phyloP scores from a whole-genome alignment of 2,888 invertebrate species.

The Antheraea assamensis region DNA sequence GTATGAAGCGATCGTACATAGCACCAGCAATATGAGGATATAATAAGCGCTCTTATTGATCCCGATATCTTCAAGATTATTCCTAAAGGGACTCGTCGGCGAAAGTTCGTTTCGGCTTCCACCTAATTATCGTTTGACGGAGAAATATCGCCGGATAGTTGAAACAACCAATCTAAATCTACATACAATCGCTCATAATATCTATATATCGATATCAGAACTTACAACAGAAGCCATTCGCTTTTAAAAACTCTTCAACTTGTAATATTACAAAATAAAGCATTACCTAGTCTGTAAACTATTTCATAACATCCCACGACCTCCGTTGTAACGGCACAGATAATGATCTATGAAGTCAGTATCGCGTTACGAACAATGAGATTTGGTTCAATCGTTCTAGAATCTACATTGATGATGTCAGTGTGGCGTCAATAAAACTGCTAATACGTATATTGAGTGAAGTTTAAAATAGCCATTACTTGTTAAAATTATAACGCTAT shows the following conservation, averaged over 20 bases:
- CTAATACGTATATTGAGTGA: neutral
- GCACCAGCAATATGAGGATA: too few species aligned
- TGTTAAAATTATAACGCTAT: neutral
- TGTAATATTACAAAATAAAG: neutral
- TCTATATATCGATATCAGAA: neutral
- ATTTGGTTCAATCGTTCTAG: constrained; percentile 2
- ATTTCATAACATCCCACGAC: constrained; percentile 1
- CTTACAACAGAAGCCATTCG: neutral
- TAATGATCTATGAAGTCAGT: constrained; percentile 8
- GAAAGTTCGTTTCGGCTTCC: neutral
- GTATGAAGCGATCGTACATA: too few species aligned
- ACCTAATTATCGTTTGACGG: neutral
- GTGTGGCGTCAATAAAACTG: neutral
- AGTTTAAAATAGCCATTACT: neutral
- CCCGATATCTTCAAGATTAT: too few species aligned
- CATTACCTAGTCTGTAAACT: neutral
- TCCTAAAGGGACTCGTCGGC: too few species aligned
- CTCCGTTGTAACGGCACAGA: neutral
- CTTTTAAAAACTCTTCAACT: neutral
- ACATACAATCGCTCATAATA: neutral
- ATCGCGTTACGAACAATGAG: constrained; percentile 11
- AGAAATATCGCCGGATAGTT: neutral
- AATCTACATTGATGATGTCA: constrained; percentile 8
- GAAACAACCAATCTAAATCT: neutral
- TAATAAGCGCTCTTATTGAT: too few species aligned